Evolutionary conservation across 1,140 invertebrate genomes (phyloP).

Genomic region (Octopus sinensis): DNA sequence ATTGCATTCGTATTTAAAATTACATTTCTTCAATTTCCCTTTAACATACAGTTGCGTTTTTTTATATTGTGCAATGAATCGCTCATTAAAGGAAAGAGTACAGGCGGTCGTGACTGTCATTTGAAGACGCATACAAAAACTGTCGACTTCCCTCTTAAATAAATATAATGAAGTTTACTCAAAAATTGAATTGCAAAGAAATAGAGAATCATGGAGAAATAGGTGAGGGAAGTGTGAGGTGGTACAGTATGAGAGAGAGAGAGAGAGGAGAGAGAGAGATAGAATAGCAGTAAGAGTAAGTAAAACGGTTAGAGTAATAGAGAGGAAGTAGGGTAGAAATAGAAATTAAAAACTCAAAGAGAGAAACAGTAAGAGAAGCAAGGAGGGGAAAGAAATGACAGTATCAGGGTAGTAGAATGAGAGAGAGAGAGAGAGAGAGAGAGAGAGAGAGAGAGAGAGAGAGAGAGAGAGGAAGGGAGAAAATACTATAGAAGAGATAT

Average conservation of each 20-base stretch:
- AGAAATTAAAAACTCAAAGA: background rate
- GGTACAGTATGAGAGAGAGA: background rate
- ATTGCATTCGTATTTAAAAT: too few species aligned
- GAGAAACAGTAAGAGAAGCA: background rate
- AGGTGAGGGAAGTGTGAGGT: background rate
- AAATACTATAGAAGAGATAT: background rate
- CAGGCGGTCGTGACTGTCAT: too few species aligned
- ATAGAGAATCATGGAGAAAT: background rate
- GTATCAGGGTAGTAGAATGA: background rate
- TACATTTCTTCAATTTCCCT: too few species aligned
- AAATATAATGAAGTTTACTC: too few species aligned
- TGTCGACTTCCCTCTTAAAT: too few species aligned
- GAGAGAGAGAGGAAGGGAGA: background rate
- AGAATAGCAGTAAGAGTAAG: background rate
- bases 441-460: background rate
- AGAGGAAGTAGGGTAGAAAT: background rate
- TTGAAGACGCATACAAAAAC: too few species aligned
- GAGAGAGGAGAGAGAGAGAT: background rate
- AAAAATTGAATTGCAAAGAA: background rate
- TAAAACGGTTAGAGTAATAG: background rate
- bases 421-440: background rate
- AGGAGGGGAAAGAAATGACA: background rate
- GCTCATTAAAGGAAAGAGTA: too few species aligned
- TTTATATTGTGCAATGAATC: too few species aligned
- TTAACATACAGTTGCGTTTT: too few species aligned